Conservation (phyloP, 2,888 invertebrate species). For the Cheilosia vernalis region DNA sequence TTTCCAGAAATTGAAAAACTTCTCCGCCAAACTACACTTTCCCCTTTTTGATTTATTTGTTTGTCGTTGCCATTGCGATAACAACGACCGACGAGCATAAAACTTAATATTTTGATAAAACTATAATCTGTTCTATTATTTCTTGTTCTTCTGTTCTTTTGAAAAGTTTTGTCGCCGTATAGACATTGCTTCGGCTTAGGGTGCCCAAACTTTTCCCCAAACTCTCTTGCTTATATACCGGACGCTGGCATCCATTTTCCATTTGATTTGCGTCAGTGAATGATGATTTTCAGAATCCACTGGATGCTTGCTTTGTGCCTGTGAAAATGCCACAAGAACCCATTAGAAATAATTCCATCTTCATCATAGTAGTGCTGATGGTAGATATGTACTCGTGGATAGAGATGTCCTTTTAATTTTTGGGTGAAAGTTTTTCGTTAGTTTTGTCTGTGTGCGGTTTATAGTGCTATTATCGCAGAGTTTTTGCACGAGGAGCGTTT, state of each 20-base stretch:
- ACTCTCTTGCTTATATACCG: slow-evolving; percentile 12
- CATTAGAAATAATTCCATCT: slow-evolving; percentile 53
- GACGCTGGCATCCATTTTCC: slow-evolving; percentile 44
- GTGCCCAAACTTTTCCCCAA: slow-evolving; percentile 25
- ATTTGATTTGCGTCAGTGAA: slow-evolving; percentile 51
- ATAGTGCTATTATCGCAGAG: not conserved
- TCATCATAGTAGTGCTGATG: slow-evolving; percentile 3
- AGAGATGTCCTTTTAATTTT: not conserved
- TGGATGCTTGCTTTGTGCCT: not conserved
- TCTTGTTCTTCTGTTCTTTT: slow-evolving; percentile 6
- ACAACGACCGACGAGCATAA: slow-evolving; percentile 10
- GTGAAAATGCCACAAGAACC: slow-evolving; percentile 34
- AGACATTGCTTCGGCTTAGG: not conserved
- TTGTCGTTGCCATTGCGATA: slow-evolving; percentile 36
- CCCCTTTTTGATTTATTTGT: not conserved
- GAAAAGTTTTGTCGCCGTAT: slow-evolving; percentile 11
- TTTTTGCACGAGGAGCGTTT: not conserved
- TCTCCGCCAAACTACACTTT: not conserved
- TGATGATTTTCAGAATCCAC: slow-evolving; percentile 20
- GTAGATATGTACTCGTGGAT: not conserved
- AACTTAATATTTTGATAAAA: slow-evolving; percentile 58
- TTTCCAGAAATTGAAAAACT: not conserved
- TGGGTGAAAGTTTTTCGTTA: slow-evolving; percentile 7
- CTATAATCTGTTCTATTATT: slow-evolving; percentile 46
- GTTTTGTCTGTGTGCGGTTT: slow-evolving; percentile 9